Percentiles rank a stretch among this genome's conserved stretches.
phyloP scores from a whole-genome alignment of 2,797 vertebrate species.

The Mus spretus region DNA sequence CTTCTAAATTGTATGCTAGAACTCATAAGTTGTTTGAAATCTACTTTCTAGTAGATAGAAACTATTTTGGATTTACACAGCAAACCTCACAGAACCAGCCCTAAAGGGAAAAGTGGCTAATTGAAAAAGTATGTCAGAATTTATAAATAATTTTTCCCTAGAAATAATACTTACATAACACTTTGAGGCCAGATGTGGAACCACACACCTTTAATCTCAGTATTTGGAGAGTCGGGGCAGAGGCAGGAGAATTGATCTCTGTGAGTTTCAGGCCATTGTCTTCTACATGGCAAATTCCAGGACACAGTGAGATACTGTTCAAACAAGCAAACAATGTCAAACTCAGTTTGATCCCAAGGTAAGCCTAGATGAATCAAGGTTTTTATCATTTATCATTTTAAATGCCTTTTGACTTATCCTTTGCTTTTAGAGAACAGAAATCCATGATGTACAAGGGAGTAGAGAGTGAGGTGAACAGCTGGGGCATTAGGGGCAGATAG shows the following conservation, averaged over 20 bases:
- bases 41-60: not conserved
- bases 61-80: constrained; percentile 42
- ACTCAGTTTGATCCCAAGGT: not conserved
- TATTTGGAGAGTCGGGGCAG: not conserved
- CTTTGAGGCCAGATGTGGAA: not conserved
- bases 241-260: not conserved
- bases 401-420: not conserved
- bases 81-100: not conserved
- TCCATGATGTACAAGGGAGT: not conserved
- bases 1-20: not conserved
- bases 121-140: constrained; percentile 67
- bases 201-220: not conserved
- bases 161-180: constrained; percentile 65
- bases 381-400: constrained; percentile 39
- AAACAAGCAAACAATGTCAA: not conserved
- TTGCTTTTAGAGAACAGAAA: constrained; percentile 29
- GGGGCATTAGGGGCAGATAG: not conserved
- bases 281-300: not conserved
- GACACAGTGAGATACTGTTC: not conserved
- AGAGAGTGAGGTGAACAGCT: not conserved
- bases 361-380: not conserved
- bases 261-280: not conserved
- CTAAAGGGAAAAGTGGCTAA: constrained; percentile 44
- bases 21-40: constrained; percentile 24
- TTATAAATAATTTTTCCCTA: constrained; percentile 49